Evolutionary conservation across 1,140 invertebrate species (phyloP), one percentile per base, ranked within the genome.

Genomic region (Euura saliciscinereae): DNA sequence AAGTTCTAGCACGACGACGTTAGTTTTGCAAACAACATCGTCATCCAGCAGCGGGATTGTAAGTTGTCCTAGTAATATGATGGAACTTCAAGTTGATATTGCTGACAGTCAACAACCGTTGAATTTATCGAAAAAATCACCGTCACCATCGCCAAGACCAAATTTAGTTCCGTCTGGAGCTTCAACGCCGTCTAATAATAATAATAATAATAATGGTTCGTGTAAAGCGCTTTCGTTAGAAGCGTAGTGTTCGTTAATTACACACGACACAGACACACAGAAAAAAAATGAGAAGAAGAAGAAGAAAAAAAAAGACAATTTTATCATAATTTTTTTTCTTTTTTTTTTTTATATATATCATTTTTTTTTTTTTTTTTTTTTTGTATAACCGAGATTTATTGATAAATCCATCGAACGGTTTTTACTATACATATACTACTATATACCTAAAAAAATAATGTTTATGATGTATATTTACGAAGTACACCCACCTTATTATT

Each of bases 51-150:
- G 28, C 28, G 28, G 28, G 28, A 1, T 28, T 28, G 28, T 28
- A 28, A 28, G 28, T 28, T 86, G 87, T 68, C 83, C 88, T 0
- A 80, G 81, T 72, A 88, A 88, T 78, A 89, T 92, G 83, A 90
- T 95, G 82, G 94, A 95, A 82, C 89, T 96, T 69, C 94, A 95
- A 82, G 93, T 95, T 73, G 93, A 93, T 82, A 93, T 94, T 73
- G 92, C 93, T 70, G 93, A 95, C 81, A 92, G 93, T 72, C 94
- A 93, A 76, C 94, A 95, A 82, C 94, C 95, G 46, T 87, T 96
- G 65, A 96, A 96, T 88, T 90, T 96, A 69, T 96, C 94, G 78
- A 96, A 96, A 88, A 96, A 96, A 85, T 94, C 94, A 73, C 94
- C 94, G 73, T 93, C 94, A 77, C 93, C 94, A 75, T 92, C 92